Conservation (phyloP, 2,797 vertebrate genomes). For the Alectoris magna region DNA sequence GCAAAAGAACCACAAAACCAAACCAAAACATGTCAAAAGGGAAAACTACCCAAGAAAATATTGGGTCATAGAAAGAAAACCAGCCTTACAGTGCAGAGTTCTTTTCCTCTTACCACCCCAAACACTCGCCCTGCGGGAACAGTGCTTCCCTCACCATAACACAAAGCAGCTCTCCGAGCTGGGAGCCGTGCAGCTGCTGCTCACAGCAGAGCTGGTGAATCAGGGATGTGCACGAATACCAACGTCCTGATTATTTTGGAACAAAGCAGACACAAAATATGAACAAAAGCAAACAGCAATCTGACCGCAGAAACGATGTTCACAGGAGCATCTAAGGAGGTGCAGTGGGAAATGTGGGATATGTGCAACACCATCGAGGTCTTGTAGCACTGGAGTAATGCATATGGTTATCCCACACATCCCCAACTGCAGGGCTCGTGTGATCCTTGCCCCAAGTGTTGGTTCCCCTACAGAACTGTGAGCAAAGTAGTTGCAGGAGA, state of each 20-base stretch:
- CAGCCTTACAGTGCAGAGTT: background rate
- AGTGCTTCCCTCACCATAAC: constrained; percentile 17
- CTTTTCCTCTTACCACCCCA: constrained; percentile 38
- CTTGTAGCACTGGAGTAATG: background rate
- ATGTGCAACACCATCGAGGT: background rate
- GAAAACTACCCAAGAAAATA: constrained; percentile 62
- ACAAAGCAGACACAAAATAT: constrained; percentile 1
- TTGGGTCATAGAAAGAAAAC: constrained; percentile 15
- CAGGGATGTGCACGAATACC: constrained; percentile 28
- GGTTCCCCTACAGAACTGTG: background rate
- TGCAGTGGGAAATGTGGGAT: constrained; percentile 13
- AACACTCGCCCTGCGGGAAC: background rate
- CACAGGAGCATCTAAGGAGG: constrained; percentile 22
- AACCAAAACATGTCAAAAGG: constrained; percentile 58
- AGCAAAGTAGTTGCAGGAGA: background rate
- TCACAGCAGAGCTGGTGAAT: constrained; percentile 39
- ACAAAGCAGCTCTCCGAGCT: background rate
- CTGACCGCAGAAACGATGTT: background rate
- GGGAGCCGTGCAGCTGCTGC: background rate
- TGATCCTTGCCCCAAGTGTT: accelerated
- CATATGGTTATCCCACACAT: background rate
- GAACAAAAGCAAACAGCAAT: constrained; percentile 41
- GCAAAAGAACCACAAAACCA: constrained; percentile 59
- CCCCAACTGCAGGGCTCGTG: background rate
- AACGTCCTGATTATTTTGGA: constrained; percentile 31